Evolutionary conservation across 2,113 vertebrate species (phyloP).

Genomic region (Pteruthius melanotis): DNA sequence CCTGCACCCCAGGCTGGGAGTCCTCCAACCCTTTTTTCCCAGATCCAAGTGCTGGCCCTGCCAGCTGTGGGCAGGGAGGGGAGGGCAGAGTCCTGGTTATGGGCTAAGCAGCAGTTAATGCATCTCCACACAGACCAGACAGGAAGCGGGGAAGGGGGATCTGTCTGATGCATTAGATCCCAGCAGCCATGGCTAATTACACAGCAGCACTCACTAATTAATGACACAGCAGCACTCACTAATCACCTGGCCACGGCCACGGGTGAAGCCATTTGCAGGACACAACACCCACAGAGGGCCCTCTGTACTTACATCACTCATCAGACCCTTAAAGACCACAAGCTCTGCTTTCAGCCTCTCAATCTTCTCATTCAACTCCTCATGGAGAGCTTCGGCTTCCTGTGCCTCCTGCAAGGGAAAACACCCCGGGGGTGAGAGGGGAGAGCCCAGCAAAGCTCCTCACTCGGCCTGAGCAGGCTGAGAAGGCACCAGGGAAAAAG

Average conservation of each 20-base stretch:
- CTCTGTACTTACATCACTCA: conserved; percentile 91
- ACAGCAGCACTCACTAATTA: conserved; percentile 53
- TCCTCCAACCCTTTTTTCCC: not conserved
- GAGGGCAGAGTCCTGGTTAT: conserved; percentile 36
- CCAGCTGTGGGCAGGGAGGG: not conserved
- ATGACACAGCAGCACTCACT: conserved; percentile 70
- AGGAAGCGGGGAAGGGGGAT: conserved; percentile 58
- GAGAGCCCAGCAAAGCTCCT: not conserved
- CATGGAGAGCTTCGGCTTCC: conserved; percentile 87
- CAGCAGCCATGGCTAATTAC: conserved; percentile 52
- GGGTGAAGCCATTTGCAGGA: conserved; percentile 67
- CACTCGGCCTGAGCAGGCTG: not conserved
- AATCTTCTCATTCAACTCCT: conserved; percentile 90
- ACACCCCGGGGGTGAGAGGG: not conserved
- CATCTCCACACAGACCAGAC: conserved; percentile 72
- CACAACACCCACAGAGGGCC: not conserved
- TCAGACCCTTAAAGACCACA: conserved; percentile 97
- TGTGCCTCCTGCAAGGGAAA: conserved; percentile 76
- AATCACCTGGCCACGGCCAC: conserved; percentile 34
- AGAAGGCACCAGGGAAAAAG: not conserved
- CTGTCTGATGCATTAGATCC: conserved; percentile 66
- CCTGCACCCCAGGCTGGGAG: not conserved
- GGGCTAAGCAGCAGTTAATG: conserved; percentile 75
- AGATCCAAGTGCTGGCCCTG: not conserved
- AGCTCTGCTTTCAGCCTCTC: conserved; percentile 93